Percentiles rank a stretch among this genome's conserved stretches.
These are phyloP conservation scores for Oscarella lobularis DNA, from an alignment of 37 sponge, comb jelly and placozoan species.

Conservation along the genomic window DNA sequence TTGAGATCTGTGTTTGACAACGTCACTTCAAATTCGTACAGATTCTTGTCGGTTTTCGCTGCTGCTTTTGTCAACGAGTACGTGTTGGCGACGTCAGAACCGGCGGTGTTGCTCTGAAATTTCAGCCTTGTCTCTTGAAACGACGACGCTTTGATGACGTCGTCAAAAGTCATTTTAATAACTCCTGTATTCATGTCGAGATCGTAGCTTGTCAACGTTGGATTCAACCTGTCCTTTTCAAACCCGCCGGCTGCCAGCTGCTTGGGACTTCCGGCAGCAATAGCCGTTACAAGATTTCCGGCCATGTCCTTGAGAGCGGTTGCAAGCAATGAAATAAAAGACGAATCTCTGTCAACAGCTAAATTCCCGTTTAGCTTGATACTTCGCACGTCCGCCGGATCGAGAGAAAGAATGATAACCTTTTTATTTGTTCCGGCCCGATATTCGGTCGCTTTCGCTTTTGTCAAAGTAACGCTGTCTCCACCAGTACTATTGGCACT, in stretches of 20 bases:
- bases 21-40: slow-evolving; percentile 44
- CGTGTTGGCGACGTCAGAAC: slow-evolving; percentile 24
- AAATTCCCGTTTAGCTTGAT: slow-evolving; percentile 5
- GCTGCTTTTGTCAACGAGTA: slow-evolving; percentile 30
- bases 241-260: slow-evolving; percentile 16
- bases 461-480: neutral
- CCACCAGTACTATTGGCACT: neutral
- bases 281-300: neutral
- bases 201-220: slow-evolving; percentile 35
- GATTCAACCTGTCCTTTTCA: slow-evolving; percentile 36
- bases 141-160: slow-evolving; percentile 13
- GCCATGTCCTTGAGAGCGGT: neutral
- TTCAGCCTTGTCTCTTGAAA: slow-evolving; percentile 32
- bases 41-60: neutral
- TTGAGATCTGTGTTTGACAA: slow-evolving; percentile 53
- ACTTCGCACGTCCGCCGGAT: neutral
- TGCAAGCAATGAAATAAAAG: slow-evolving; percentile 33
- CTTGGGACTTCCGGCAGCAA: slow-evolving; percentile 2
- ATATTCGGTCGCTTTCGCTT: neutral
- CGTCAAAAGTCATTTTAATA: slow-evolving; percentile 60
- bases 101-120: slow-evolving; percentile 22
- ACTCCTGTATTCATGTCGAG: slow-evolving; percentile 38
- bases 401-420: neutral
- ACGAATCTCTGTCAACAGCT: slow-evolving; percentile 14
- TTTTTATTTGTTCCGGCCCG: neutral